phyloP scores from a whole-genome alignment of 2,113 vertebrate genomes.

The Calyptommatus sinebrachiatus region DNA sequence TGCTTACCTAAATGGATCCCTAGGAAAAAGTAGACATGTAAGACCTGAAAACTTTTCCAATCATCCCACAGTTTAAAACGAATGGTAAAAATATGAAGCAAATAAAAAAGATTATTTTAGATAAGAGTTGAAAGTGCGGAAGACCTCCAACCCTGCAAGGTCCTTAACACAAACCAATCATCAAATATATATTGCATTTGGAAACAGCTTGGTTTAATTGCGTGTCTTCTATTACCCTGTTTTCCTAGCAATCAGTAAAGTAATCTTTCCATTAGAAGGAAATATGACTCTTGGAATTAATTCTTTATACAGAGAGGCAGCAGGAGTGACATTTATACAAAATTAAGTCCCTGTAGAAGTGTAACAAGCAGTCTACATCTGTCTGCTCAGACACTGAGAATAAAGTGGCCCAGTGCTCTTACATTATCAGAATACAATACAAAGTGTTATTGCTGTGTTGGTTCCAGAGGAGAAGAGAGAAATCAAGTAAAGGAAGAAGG shows the following conservation, averaged over 20 bases:
- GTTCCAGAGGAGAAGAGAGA: conserved; percentile 18
- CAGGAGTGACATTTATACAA: conserved; percentile 72
- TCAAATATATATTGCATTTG: conserved; percentile 68
- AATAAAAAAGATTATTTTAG: conserved; percentile 23
- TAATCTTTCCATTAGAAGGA: conserved; percentile 73
- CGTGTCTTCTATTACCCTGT: conserved; percentile 65
- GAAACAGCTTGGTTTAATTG: conserved; percentile 69
- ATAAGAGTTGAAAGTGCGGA: conserved; percentile 28
- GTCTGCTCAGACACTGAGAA: conserved; percentile 63
- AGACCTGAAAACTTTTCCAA: not conserved
- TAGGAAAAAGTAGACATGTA: not conserved
- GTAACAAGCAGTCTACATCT: conserved; percentile 66
- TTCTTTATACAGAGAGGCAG: conserved; percentile 72
- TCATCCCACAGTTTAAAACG: conserved; percentile 17
- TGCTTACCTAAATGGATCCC: not conserved
- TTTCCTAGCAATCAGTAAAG: conserved; percentile 66
- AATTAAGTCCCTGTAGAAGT: conserved; percentile 67
- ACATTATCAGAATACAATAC: conserved; percentile 66
- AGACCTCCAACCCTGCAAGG: conserved; percentile 55
- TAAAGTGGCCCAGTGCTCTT: conserved; percentile 68
- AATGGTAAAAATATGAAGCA: conserved; percentile 38
- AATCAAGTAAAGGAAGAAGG: conserved; percentile 21
- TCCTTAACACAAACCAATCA: conserved; percentile 73
- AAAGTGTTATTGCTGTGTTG: conserved; percentile 36
- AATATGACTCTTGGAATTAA: conserved; percentile 75